phyloP scores from a whole-genome alignment of 1,140 invertebrate genomes.

The Drosophila takahashii region DNA sequence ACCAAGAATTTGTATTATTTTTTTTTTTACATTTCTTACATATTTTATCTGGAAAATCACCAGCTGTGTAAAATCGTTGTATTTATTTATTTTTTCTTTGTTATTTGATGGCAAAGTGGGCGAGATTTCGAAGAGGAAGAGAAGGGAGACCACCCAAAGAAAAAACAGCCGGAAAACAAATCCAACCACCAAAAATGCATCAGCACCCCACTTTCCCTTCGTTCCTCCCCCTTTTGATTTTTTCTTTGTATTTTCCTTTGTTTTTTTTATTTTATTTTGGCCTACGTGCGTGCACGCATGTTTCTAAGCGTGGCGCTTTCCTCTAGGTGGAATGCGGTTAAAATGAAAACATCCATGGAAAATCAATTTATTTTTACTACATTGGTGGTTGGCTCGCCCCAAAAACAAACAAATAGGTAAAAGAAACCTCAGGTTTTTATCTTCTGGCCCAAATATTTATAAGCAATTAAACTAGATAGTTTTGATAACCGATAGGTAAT shows the following conservation, averaged over 20 bases:
- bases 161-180: constrained; percentile 1
- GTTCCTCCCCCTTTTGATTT: not conserved
- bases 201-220: constrained; percentile 5
- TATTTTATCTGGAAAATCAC: not conserved
- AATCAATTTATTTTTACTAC: constrained; percentile 62
- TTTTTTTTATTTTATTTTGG: constrained; percentile 18
- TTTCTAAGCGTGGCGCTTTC: constrained; percentile 24
- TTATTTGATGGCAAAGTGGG: not conserved
- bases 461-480: constrained; percentile 24
- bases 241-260: not conserved
- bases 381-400: constrained; percentile 25
- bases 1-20: not conserved
- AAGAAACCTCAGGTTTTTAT: constrained; percentile 23
- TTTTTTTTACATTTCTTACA: not conserved
- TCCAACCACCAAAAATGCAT: constrained; percentile 35
- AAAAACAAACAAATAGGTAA: constrained; percentile 13
- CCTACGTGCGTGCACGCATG: constrained; percentile 72
- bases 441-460: constrained; percentile 22
- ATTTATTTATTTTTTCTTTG: not conserved
- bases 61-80: constrained; percentile 1
- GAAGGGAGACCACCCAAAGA: constrained; percentile 18
- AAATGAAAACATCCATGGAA: constrained; percentile 39
- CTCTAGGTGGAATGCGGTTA: constrained; percentile 29
- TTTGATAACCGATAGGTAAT: constrained; percentile 22
- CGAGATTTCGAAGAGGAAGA: not conserved